These are phyloP conservation scores for Drosophila nigritarsus DNA, from an alignment of 2,888 invertebrate species.

Conservation along the genomic window DNA sequence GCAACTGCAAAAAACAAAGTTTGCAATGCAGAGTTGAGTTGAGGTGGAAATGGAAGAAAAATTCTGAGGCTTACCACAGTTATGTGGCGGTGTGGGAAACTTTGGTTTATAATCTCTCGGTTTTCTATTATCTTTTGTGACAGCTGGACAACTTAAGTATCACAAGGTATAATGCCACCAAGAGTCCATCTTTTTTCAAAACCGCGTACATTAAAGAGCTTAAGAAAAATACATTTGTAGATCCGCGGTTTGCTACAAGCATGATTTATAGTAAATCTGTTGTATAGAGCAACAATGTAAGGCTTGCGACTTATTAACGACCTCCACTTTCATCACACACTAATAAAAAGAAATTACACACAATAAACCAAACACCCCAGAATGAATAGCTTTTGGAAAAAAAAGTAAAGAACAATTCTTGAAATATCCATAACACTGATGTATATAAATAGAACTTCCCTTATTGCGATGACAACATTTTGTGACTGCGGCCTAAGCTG, in stretches of 20 bases:
- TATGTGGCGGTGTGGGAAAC: conserved; percentile 19
- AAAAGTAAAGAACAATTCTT: not conserved
- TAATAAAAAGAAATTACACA: not conserved
- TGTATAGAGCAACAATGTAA: not conserved
- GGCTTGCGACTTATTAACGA: not conserved
- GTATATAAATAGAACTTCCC: conserved; percentile 16
- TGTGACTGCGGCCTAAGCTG: conserved; percentile 41
- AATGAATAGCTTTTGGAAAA: not conserved
- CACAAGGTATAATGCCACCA: conserved; percentile 43
- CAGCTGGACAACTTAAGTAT: conserved; percentile 48
- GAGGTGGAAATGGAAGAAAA: conserved; percentile 17
- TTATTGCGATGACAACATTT: conserved; percentile 42
- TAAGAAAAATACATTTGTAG: not conserved
- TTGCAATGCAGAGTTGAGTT: conserved; percentile 48
- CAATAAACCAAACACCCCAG: not conserved
- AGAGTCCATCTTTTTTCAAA: conserved; percentile 5
- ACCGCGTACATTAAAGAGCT: not conserved
- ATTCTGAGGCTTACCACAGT: conserved; percentile 43
- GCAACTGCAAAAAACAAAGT: conserved; percentile 28
- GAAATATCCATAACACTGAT: conserved; percentile 9
- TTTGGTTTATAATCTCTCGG: conserved; percentile 31
- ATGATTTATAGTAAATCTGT: not conserved
- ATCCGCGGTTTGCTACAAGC: not conserved
- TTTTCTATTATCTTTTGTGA: conserved; percentile 41
- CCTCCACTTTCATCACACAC: not conserved